Percentiles rank a stretch among this genome's conserved stretches.
These are phyloP conservation scores for Ashinkailepas kermadecensis DNA, from an alignment of 2,888 invertebrate genomes.

Conservation along the genomic window DNA sequence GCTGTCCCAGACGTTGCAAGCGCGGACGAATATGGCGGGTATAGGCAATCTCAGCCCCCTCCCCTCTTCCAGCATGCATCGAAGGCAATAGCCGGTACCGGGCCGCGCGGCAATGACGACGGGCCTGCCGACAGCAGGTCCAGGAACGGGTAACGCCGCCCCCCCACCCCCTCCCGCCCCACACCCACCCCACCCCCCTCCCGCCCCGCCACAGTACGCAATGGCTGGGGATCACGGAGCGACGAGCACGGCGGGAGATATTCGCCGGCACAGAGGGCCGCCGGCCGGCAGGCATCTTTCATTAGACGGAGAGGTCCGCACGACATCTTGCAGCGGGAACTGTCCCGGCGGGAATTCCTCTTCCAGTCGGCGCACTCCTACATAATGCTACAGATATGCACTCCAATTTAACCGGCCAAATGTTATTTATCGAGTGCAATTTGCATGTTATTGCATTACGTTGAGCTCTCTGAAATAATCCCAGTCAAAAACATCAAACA, in stretches of 20 bases:
- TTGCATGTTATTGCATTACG: conserved; percentile 20
- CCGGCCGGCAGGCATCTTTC: background rate
- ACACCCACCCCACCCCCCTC: no score
- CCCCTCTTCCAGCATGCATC: no score
- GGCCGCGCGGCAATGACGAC: no score
- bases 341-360: background rate
- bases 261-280: background rate
- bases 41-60: no score
- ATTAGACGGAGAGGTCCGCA: background rate
- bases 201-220: no score
- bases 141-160: no score
- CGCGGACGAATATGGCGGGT: no score
- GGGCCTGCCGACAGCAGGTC: no score
- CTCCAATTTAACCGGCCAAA: conserved; percentile 17
- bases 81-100: no score
- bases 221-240: no score
- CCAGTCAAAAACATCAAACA: conserved; percentile 5
- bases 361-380: background rate
- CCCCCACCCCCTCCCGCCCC: no score
- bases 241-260: background rate
- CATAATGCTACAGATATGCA: conserved; percentile 19
- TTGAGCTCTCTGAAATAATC: background rate
- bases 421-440: conserved; percentile 16
- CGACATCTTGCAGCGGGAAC: background rate
- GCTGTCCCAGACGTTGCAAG: no score